Conservation (phyloP, 1,140 invertebrate species). For the Hermetia illucens region DNA sequence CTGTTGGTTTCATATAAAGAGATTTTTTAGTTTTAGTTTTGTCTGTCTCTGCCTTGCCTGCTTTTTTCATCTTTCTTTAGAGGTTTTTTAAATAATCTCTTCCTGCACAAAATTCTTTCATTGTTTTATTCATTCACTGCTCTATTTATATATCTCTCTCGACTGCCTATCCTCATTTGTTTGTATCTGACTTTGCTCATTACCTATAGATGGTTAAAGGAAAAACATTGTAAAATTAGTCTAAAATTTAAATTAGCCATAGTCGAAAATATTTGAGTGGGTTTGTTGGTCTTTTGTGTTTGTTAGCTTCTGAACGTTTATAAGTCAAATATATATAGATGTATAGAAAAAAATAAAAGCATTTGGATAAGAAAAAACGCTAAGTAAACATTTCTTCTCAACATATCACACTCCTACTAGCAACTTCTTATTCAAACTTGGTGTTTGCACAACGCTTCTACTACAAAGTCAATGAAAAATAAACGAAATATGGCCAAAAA, state of each 20-base stretch:
- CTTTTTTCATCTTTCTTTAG: neutral
- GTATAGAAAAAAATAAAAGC: too few species aligned
- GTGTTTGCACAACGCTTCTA: too few species aligned
- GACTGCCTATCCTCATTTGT: neutral
- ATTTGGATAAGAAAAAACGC: too few species aligned
- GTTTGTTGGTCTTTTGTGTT: too few species aligned
- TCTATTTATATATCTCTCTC: neutral
- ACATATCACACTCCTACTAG: neutral
- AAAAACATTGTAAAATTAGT: neutral
- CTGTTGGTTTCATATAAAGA: too few species aligned
- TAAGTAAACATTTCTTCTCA: too few species aligned
- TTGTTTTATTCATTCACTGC: neutral
- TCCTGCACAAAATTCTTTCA: neutral
- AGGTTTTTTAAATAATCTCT: neutral
- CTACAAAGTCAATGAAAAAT: too few species aligned
- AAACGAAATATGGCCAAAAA: too few species aligned
- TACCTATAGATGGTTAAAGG: neutral
- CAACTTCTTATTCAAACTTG: conserved; percentile 1
- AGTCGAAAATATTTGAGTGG: too few species aligned
- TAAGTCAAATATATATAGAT: too few species aligned
- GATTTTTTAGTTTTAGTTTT: too few species aligned
- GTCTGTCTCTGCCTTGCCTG: neutral
- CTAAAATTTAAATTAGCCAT: neutral
- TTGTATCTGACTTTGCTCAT: neutral
- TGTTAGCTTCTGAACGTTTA: too few species aligned